Conservation (phyloP, 30 jellyfish, hydroid and myxozoan genomes). For the Cassiopea xamachana region DNA sequence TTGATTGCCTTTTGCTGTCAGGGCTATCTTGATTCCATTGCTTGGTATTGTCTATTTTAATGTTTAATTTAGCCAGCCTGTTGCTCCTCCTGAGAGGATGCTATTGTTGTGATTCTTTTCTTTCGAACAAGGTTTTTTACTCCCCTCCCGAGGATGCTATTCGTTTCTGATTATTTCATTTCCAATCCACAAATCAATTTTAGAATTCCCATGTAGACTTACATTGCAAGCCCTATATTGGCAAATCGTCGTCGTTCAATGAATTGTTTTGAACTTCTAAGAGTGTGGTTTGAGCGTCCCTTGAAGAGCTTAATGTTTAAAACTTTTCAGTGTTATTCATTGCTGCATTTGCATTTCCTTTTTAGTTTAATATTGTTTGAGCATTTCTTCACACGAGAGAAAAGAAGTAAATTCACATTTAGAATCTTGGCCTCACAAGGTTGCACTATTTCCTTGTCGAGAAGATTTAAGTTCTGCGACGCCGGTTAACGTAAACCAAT, state of each 20-base stretch:
- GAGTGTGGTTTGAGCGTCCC: slow-evolving; percentile 30
- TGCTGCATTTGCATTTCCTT: slow-evolving; percentile 10
- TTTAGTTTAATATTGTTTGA: not conserved
- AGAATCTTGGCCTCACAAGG: slow-evolving; percentile 26
- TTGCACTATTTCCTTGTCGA: slow-evolving; percentile 37
- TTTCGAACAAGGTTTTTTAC: slow-evolving; percentile 22
- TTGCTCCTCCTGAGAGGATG: slow-evolving; percentile 13
- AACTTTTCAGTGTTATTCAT: slow-evolving; percentile 32
- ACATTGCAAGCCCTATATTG: slow-evolving; percentile 44
- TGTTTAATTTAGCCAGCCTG: slow-evolving; percentile 2
- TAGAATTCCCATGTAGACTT: slow-evolving; percentile 41
- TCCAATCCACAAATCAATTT: slow-evolving; percentile 35
- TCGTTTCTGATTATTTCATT: slow-evolving; percentile 28
- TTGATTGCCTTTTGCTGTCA: slow-evolving; percentile 2
- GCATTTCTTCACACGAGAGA: slow-evolving; percentile 22
- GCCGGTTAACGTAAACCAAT: slow-evolving; percentile 53
- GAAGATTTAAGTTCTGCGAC: slow-evolving; percentile 40
- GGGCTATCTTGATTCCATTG: slow-evolving; percentile 6
- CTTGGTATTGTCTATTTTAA: slow-evolving; percentile 10
- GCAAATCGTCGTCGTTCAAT: slow-evolving; percentile 33
- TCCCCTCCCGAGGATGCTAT: slow-evolving; percentile 36
- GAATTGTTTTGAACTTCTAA: slow-evolving; percentile 25
- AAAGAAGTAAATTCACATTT: not conserved
- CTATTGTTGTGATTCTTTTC: not conserved
- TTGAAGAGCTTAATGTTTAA: slow-evolving; percentile 15